A percentile compares a stretch with the other conserved stretches of the same genome.
Conservation (phyloP, 2,113 vertebrate species). For the Ranitomeya variabilis region DNA sequence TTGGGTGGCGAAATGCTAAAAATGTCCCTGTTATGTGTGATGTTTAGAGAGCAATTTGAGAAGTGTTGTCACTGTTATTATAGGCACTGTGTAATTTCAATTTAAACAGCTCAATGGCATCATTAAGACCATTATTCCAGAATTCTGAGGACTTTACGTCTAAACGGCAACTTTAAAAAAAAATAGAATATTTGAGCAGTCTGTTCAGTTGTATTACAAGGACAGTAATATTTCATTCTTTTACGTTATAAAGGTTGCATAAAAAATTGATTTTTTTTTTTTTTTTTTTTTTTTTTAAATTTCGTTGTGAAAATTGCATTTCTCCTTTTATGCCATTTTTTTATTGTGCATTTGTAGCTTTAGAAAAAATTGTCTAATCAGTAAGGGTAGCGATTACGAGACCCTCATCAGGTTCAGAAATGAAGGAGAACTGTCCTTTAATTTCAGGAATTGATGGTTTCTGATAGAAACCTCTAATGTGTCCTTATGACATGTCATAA, state of each 20-base stretch:
- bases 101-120: conserved; percentile 78
- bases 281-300: neutral
- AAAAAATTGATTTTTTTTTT: neutral
- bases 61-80: conserved; percentile 74
- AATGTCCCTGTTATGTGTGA: conserved; percentile 60
- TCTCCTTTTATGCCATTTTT: no score
- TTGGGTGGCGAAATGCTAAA: conserved; percentile 45
- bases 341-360: no score
- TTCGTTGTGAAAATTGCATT: neutral
- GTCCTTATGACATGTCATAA: no score
- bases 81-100: conserved; percentile 77
- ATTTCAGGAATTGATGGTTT: no score
- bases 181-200: conserved; percentile 58
- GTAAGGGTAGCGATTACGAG: no score
- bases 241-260: neutral
- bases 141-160: conserved; percentile 75
- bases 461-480: no score
- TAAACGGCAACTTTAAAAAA: conserved; percentile 73
- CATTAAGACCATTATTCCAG: conserved; percentile 81
- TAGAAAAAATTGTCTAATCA: no score
- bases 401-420: no score
- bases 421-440: no score
- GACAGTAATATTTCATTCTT: neutral
- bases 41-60: conserved; percentile 76
- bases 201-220: conserved; percentile 25